phyloP scores from a whole-genome alignment of 2,888 invertebrate species.

The Ophioninae sp. region DNA sequence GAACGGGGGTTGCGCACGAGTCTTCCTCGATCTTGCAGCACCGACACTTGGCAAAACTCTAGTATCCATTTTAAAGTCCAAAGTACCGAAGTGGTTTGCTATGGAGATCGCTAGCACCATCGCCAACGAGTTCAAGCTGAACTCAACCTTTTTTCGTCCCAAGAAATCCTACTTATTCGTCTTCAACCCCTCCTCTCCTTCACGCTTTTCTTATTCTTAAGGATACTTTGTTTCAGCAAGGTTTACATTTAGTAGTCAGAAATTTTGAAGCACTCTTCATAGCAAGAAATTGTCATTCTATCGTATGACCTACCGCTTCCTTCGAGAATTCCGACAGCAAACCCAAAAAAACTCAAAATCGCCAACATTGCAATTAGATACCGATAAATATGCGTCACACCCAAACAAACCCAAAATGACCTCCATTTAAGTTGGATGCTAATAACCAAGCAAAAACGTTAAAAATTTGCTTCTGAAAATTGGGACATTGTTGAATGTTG shows the following conservation, averaged over 20 bases:
- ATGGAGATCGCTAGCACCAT: constrained; percentile 50
- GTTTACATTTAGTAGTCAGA: constrained; percentile 32
- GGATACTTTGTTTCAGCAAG: constrained; percentile 46
- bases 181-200: background rate
- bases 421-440: too few relatives aligned
- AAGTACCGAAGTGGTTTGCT: constrained; percentile 53
- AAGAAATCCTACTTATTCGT: constrained; percentile 10
- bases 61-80: constrained; percentile 56
- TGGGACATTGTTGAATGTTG: too few relatives aligned
- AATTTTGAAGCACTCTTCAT: background rate
- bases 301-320: too few relatives aligned
- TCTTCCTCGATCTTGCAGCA: constrained; percentile 48
- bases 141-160: constrained; percentile 34
- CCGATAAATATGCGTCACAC: too few relatives aligned
- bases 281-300: background rate
- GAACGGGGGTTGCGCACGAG: constrained; percentile 26
- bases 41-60: constrained; percentile 52
- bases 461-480: too few relatives aligned
- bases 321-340: too few relatives aligned
- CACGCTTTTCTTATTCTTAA: constrained; percentile 19
- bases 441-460: too few relatives aligned
- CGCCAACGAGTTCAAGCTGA: constrained; percentile 32
- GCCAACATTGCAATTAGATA: too few relatives aligned
- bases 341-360: too few relatives aligned
- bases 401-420: too few relatives aligned